Conservation (phyloP, 1,140 invertebrate species). For the Orussus abietinus region DNA sequence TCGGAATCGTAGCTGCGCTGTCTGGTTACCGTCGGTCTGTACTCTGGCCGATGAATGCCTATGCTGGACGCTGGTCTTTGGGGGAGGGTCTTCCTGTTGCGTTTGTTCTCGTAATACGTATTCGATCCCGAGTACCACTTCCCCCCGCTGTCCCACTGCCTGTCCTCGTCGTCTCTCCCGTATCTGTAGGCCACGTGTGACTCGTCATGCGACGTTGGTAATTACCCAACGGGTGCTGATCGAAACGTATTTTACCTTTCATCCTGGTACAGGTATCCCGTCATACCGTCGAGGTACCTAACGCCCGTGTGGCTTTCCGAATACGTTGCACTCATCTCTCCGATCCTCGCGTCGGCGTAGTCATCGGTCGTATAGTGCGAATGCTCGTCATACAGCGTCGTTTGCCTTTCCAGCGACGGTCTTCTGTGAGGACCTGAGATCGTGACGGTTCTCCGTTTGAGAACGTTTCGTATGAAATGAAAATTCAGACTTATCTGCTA, state of each 20-base stretch:
- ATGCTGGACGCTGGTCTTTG: conserved; percentile 47
- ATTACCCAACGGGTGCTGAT: conserved; percentile 2
- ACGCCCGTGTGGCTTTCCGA: conserved; percentile 44
- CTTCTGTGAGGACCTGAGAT: conserved; percentile 56
- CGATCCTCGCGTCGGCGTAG: conserved; percentile 33
- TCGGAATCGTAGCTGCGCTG: conserved; percentile 48
- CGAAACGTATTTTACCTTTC: conserved; percentile 41
- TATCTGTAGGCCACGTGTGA: conserved; percentile 43
- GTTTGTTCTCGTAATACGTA: conserved; percentile 45
- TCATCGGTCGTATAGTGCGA: conserved; percentile 38
- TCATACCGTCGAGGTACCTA: conserved; percentile 47
- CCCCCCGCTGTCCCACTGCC: conserved; percentile 68
- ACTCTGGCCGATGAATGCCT: conserved; percentile 42
- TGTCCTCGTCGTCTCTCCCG: conserved; percentile 63
- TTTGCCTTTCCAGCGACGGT: conserved; percentile 76
- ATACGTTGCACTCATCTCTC: conserved; percentile 45
- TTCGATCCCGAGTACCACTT: conserved; percentile 37
- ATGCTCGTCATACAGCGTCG: conserved; percentile 72
- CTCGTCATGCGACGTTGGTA: too few relatives aligned
- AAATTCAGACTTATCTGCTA: too few relatives aligned
- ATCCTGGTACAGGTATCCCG: conserved; percentile 51
- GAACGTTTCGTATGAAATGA: too few relatives aligned
- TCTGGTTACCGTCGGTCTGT: conserved; percentile 41
- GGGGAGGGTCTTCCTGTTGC: conserved; percentile 47
- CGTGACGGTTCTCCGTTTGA: background rate